Conservation (phyloP, 2,113 vertebrate genomes). For the Protomyctophum bolini region DNA sequence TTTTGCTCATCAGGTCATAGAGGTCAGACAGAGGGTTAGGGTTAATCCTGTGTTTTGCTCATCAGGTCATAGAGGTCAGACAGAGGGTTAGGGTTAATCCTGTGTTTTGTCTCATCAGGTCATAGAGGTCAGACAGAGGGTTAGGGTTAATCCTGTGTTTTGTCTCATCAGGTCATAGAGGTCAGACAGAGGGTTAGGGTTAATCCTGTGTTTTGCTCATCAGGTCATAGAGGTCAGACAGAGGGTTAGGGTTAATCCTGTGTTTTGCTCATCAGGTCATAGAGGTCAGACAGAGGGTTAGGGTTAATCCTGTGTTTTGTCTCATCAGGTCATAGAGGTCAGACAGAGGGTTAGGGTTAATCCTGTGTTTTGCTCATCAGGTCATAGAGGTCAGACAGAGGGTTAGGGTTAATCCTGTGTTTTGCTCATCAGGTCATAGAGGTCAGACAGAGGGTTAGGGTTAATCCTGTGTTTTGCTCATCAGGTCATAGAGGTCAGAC, state of each 20-base stretch:
- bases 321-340: constrained; percentile 83
- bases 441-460: constrained; percentile 78
- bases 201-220: neutral
- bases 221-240: constrained; percentile 87
- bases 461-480: no score
- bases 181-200: constrained; percentile 79
- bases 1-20: constrained; percentile 80
- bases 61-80: constrained; percentile 85
- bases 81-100: no score
- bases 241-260: no score
- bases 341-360: constrained; percentile 81
- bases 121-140: constrained; percentile 81
- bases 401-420: no score
- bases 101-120: constrained; percentile 78
- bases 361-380: constrained; percentile 68
- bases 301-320: no score
- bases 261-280: constrained; percentile 80
- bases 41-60: no score
- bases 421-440: constrained; percentile 82
- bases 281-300: constrained; percentile 80
- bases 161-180: constrained; percentile 83
- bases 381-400: constrained; percentile 84
- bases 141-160: no score
- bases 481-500: constrained; percentile 86
- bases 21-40: constrained; percentile 79